Percentiles rank a stretch among this genome's conserved stretches.
Conservation (phyloP, 2,113 vertebrate genomes). For the Leptosomus discolor region DNA sequence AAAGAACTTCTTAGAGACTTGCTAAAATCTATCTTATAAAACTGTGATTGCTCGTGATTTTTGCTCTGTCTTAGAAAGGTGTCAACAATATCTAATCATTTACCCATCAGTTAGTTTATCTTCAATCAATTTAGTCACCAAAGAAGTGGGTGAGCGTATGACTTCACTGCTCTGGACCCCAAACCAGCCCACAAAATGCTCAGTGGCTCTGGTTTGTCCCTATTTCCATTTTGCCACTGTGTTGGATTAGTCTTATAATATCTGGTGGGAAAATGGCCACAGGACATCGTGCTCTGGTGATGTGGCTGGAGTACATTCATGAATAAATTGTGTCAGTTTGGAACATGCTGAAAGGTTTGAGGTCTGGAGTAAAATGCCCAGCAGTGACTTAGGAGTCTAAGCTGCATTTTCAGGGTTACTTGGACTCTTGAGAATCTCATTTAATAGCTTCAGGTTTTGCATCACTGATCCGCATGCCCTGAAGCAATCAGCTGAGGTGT, state of each 20-base stretch:
- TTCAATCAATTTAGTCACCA: not conserved
- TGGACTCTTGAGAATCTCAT: not conserved
- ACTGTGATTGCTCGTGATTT: not conserved
- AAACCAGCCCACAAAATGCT: not conserved
- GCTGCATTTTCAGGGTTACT: not conserved
- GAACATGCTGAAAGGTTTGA: not conserved
- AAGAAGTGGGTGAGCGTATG: not conserved
- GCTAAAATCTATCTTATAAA: not conserved
- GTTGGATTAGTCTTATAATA: too few species aligned
- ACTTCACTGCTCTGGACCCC: not conserved
- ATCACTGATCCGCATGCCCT: not conserved
- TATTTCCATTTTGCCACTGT: not conserved
- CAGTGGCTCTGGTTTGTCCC: not conserved
- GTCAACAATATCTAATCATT: not conserved
- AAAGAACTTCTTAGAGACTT: not conserved
- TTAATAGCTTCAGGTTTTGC: not conserved
- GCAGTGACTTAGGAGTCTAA: not conserved
- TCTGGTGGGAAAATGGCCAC: not conserved
- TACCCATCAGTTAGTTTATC: not conserved
- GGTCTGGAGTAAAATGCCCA: not conserved
- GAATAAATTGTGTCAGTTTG: not conserved
- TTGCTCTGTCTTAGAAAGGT: not conserved
- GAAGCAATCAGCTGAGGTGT: not conserved
- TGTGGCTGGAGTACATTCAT: not conserved
- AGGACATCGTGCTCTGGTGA: fast-evolving